A percentile compares a stretch with the other conserved stretches of the same genome.
Conservation (phyloP, 2,113 vertebrate species). For the Mustela lutreola region DNA sequence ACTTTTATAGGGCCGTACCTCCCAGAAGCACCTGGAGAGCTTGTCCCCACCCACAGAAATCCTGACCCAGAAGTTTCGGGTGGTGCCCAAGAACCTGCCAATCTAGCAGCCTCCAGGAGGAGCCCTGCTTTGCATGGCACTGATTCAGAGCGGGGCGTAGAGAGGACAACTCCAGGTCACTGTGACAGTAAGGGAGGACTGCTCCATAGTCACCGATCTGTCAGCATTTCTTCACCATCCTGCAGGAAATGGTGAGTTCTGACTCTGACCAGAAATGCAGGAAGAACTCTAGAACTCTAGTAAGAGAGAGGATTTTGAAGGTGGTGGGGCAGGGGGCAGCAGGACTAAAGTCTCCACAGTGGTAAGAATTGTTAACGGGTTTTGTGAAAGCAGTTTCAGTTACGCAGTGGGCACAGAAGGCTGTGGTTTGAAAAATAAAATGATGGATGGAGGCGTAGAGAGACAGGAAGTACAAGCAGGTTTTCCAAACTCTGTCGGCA, state of each 20-base stretch:
- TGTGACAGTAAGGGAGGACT: background rate
- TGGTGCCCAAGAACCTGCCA: background rate
- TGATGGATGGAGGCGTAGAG: background rate
- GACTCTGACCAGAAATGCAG: background rate
- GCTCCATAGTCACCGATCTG: fast-evolving
- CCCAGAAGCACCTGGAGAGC: background rate
- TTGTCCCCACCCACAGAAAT: background rate
- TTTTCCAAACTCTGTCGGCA: background rate
- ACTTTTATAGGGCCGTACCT: background rate
- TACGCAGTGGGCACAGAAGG: background rate
- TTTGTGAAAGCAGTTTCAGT: background rate
- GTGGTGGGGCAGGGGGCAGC: too few relatives aligned
- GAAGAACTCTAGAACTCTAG: background rate
- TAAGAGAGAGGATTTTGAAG: background rate
- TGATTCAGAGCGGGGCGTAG: fast-evolving
- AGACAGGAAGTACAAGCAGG: background rate
- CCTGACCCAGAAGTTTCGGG: background rate
- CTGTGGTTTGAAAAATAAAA: background rate
- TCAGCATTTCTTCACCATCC: background rate
- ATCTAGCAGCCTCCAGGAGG: background rate
- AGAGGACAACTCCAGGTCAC: background rate
- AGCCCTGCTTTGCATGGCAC: fast-evolving
- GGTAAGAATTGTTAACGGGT: background rate
- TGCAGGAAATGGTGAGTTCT: background rate
- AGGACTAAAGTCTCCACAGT: background rate